Base-by-base conservation (phyloP, 2,888 invertebrate species). In the Drosophila paranaensis region DNA sequence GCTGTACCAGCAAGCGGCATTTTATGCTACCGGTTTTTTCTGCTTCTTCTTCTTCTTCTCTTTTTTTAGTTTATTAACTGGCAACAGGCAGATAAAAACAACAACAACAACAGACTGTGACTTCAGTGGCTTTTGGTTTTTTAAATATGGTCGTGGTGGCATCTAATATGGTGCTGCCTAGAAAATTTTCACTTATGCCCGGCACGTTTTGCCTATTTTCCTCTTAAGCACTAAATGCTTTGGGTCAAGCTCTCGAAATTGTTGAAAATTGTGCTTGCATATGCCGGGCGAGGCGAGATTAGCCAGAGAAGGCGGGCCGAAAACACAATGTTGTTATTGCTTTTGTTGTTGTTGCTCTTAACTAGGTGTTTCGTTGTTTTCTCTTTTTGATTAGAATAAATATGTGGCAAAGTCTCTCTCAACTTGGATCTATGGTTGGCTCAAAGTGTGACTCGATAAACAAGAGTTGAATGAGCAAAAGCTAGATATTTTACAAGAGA, bases 201-300 rank as follows among this genome's bases (percentile, higher is more conserved):
- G 74, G 79, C 84, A 85, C 84, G 84, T 89, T 75, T 84, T 68
- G 71, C 84, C 89, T 74, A 89, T 85, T 89, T 85, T 89, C 88
- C 77, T 60, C 64, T 74, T 81, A 81, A 81, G 81, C 80, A 60
- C 62, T 81, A 74, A 81, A 77, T 79, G 60, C 71, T 81, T 89
- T 79, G 80, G 89, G 74, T 81, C 81, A 82, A 80, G 63, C 82
- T 69, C 79, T 75, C 75, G 74, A 81, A 81, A 69, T 60, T 71
- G 77, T 77, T 81, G 66, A 58, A 70, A 69, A 84, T 70, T 75
- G 63, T 69, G 61, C 60, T 81, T n/a, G 48, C 55, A 55, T 53
- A 48, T 48, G 45, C 46, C 14, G 5, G 11, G 16, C 27, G 33
- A 8, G 37, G 14, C 10, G 35, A 25, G 27, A 16, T 35, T n/a